Evolutionary conservation across 2,888 invertebrate genomes (phyloP), one percentile per base, ranked within the genome.

Genomic region (Trichogramma dendrolimi): DNA sequence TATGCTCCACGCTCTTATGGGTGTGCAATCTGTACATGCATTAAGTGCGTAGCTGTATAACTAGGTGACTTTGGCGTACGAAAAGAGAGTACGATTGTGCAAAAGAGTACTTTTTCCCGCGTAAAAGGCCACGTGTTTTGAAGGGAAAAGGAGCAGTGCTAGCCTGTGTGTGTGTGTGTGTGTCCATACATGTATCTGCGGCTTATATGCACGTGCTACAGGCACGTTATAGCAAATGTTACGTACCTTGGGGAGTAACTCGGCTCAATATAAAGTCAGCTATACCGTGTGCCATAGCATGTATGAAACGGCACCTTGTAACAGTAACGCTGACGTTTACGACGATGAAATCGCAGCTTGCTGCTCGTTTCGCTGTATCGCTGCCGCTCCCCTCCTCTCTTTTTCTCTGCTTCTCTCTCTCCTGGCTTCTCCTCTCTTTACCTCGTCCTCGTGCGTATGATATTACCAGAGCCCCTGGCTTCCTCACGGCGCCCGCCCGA

Each of bases 301-400:
- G 27, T 27, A 75, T 72, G 74, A 79, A 60, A 78, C 75, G 78
- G 77, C 78, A 74, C 76, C n/a, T 10, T 76, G 78, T 78, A 79
- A 79, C 77, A 79, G 78, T 78, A 79, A 79, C 78, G 76, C 75
- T 79, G 79, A 79, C 79, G 78, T 79, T 79, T 79, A 79, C 79
- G 79, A 79, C 76, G 74, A 76, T 77, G 78, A 78, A 79, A 79
- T 79, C 78, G 79, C 76, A 73, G 79, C 77, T 77, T 27, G 27
- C 27, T 27, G 27, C 27, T 27, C 27, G 27, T 6, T 69, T 72
- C 75, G 75, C 78, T 78, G 78, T 79, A 78, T 78, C 61, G 55
- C 57, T 55, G 53, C 42, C 27, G n/a, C 14, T 14, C n/a, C 41
- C 73, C 74, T 73, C 73, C 72, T 70, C 63, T 65, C 65, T 38